A percentile compares a stretch with the other conserved stretches of the same genome.
Conservation (phyloP, 2,888 invertebrate species). For the Stenodema calcarata region DNA sequence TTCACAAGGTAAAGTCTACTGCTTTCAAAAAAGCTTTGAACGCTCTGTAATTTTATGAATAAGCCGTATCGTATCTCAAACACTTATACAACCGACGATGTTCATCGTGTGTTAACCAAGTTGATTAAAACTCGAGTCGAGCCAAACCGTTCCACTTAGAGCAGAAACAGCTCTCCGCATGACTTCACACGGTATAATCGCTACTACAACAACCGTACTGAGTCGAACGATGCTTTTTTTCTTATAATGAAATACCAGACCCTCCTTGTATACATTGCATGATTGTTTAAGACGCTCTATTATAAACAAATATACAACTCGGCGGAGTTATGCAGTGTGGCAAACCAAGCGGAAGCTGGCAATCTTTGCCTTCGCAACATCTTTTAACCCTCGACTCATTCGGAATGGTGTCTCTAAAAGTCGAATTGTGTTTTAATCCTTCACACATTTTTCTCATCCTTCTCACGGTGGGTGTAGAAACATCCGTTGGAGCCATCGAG, state of each 20-base stretch:
- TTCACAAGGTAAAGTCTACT: neutral
- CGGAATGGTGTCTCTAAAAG: neutral
- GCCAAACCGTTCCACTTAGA: constrained; percentile 13
- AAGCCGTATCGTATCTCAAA: neutral
- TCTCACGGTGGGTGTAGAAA: neutral
- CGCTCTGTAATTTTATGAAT: neutral
- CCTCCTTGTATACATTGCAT: neutral
- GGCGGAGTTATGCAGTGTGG: constrained; percentile 6
- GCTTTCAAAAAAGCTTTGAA: neutral
- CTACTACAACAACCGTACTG: neutral
- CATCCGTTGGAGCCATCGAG: neutral
- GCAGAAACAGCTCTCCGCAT: constrained; percentile 4
- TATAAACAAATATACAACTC: constrained; percentile 4
- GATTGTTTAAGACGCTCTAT: neutral
- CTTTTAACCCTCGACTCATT: neutral
- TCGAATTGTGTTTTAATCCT: neutral
- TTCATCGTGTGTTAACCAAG: neutral
- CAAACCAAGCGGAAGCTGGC: neutral
- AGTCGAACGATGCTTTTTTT: neutral
- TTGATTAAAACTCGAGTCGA: neutral
- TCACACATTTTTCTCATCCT: neutral
- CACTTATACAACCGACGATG: neutral
- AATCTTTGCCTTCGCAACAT: neutral
- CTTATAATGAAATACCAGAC: neutral
- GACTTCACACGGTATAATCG: constrained; percentile 1